These are phyloP conservation scores for Idris sp. DNA, from an alignment of 1,140 invertebrate species.

Conservation along the genomic window DNA sequence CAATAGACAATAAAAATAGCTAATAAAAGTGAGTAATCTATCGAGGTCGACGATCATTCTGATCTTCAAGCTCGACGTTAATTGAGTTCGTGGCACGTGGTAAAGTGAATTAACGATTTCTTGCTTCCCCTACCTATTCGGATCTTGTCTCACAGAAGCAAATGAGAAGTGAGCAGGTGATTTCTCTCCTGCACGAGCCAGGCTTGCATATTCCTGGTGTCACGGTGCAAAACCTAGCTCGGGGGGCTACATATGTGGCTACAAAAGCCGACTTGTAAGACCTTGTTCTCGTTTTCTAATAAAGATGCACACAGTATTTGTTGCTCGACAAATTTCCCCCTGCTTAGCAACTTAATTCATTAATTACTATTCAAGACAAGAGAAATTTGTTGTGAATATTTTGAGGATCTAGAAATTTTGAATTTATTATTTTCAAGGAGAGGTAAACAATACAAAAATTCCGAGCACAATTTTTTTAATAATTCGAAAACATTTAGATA, in stretches of 20 bases:
- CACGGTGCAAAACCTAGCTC: constrained; percentile 43
- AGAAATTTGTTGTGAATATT: too few relatives aligned
- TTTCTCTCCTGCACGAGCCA: constrained; percentile 41
- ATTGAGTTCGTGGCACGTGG: constrained; percentile 72
- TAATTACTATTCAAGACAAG: too few relatives aligned
- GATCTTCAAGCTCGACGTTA: constrained; percentile 72
- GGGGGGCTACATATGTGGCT: constrained; percentile 31
- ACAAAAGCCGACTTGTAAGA: constrained; percentile 21
- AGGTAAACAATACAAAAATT: too few relatives aligned
- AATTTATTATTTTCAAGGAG: too few relatives aligned
- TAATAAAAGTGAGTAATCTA: constrained; percentile 57
- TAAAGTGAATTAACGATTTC: constrained; percentile 73
- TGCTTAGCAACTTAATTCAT: constrained; percentile 43
- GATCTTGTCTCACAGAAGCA: constrained; percentile 60
- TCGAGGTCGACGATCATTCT: constrained; percentile 70
- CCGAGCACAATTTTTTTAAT: too few relatives aligned
- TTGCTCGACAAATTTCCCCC: constrained; percentile 33
- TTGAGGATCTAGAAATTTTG: too few relatives aligned
- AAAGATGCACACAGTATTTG: constrained; percentile 42
- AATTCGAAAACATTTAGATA: too few relatives aligned
- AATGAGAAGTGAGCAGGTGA: constrained; percentile 62
- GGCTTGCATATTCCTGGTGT: constrained; percentile 38
- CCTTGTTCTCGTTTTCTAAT: constrained; percentile 28
- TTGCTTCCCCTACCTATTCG: constrained; percentile 63
- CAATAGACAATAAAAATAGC: constrained; percentile 45